Conservation (phyloP, 2,888 invertebrate species). For the Tryphoninae sp. region DNA sequence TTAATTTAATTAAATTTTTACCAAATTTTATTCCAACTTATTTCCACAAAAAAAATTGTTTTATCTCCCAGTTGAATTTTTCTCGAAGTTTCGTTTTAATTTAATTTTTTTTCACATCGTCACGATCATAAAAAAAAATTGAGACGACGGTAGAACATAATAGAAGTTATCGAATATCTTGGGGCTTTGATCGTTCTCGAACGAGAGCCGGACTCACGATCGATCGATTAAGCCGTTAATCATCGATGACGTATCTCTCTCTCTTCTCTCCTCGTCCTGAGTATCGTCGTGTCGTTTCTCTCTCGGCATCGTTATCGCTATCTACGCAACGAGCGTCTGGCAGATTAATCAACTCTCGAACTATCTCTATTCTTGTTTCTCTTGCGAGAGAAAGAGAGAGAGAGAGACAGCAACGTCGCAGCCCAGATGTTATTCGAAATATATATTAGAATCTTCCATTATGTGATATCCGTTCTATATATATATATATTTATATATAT, state of each 20-base stretch:
- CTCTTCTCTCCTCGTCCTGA: neutral
- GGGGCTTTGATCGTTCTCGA: constrained; percentile 41
- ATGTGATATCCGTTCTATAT: constrained; percentile 20
- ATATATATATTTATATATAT: neutral
- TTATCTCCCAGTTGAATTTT: too few relatives aligned
- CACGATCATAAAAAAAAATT: too few relatives aligned
- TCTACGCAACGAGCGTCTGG: constrained; percentile 61
- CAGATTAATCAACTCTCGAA: constrained; percentile 57
- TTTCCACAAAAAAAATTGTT: too few relatives aligned
- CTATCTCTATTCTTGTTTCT: neutral
- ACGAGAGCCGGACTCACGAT: constrained; percentile 36
- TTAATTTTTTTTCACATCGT: too few relatives aligned
- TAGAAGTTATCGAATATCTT: constrained; percentile 42
- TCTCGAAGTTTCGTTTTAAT: too few relatives aligned
- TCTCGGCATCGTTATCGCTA: constrained; percentile 59
- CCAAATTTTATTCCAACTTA: too few relatives aligned
- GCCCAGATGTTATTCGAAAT: constrained; percentile 55
- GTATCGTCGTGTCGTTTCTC: constrained; percentile 29
- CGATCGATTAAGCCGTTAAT: constrained; percentile 62
- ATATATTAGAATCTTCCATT: constrained; percentile 44
- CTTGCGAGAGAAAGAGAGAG: neutral
- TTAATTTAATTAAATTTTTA: too few relatives aligned
- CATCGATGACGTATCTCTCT: constrained; percentile 47
- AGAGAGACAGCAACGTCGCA: constrained; percentile 19
- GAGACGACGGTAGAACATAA: constrained; percentile 28